These are phyloP conservation scores for Ageneiosus marmoratus DNA, from an alignment of 2,113 vertebrate genomes.

Conservation along the genomic window DNA sequence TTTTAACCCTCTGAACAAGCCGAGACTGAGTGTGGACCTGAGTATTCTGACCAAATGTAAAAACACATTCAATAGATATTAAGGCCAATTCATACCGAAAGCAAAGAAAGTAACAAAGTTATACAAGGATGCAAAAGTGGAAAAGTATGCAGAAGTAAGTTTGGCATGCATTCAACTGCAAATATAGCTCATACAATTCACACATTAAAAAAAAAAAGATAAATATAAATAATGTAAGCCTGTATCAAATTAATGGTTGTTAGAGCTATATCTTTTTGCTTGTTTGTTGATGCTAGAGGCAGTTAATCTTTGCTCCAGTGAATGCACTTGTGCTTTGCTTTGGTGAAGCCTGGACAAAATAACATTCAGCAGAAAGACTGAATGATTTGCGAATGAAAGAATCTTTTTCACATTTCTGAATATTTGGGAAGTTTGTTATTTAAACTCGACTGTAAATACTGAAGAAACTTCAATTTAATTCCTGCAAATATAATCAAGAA, in stretches of 20 bases:
- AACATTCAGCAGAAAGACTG: not conserved
- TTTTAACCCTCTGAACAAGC: not conserved
- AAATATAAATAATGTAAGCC: not conserved
- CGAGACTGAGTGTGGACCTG: not conserved
- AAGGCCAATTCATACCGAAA: not conserved
- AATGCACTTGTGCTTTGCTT: not conserved
- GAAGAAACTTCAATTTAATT: not conserved
- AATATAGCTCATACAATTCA: not conserved
- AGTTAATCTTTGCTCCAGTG: not conserved
- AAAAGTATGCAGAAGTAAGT: not conserved
- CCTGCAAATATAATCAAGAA: not conserved
- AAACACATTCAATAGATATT: not conserved
- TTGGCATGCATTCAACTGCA: not conserved
- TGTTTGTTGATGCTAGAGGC: not conserved
- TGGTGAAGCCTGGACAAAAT: not conserved
- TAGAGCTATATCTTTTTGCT: not conserved
- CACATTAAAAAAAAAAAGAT: not conserved
- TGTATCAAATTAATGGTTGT: not conserved
- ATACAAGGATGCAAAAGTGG: no score
- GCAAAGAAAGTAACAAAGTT: not conserved
- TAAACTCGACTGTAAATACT: not conserved
- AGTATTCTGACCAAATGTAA: not conserved
- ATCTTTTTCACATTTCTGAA: not conserved
- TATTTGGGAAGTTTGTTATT: not conserved
- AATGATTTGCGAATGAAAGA: not conserved